Base-by-base conservation (phyloP, 2,797 vertebrate genomes). In the Lacerta agilis region DNA sequence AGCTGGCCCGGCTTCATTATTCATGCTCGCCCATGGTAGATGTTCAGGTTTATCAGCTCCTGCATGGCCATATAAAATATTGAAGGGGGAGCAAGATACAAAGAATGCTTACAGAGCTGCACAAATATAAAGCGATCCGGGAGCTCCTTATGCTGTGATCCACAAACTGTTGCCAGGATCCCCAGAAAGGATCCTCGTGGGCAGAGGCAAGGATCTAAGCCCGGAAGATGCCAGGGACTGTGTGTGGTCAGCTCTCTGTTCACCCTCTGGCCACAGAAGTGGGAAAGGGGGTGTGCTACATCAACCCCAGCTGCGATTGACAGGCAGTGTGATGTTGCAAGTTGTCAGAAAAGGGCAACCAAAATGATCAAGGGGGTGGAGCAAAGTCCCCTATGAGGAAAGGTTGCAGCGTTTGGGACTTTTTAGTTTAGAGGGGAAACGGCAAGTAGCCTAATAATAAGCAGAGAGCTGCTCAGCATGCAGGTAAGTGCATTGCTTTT, bases 1-100 rank as follows among this genome's bases (percentile, higher is more conserved):
- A 89, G 85, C 67, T 82, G n/a, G 29, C 15, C 15, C 72, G 0
- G 0, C 61, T 93, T 87, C 58, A 93, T 93, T 94, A 95, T 93
- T 94, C 88, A 93, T 87, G 36, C 78, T 85, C 49, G 23, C 67
- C 76, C 85, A 73, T 5, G 3, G 69, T 41, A 2, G 66, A 75
- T 55, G 67, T 69, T 83, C 73, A 29, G 71, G 49, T 92, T 85
- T 76, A 86, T 81, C 69, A 78, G 67, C 29, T 77, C 84, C 73
- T 82, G 2, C 9, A 20, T 13, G 76, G 1, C 20, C 11, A 5
- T 0, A 20, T 82, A 79, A 83, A 79, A 83, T 67, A 77, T 29
- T 67, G 29, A 58, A 33, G n/a, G 33, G 17, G 67, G 69, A 72
- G 27, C 7, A 0, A 69, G 75, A 43, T 43, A 71, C 27, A 79